Evolutionary conservation across 2,797 vertebrate genomes (phyloP).

Genomic region (Hephaestus fuliginosus): DNA sequence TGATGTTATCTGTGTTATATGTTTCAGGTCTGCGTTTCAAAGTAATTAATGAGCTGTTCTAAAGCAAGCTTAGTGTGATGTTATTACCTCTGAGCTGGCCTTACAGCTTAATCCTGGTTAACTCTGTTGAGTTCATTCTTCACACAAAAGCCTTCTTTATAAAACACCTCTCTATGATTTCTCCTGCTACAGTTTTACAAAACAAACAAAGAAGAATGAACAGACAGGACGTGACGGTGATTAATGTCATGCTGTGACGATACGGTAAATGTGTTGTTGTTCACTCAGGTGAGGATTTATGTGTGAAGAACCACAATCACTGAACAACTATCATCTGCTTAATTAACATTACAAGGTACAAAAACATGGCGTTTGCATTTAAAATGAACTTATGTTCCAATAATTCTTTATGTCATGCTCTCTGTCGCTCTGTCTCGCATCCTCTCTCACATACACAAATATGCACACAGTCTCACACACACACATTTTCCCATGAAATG

Average conservation of each 20-base stretch:
- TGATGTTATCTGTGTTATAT: background rate
- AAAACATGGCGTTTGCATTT: conserved; percentile 45
- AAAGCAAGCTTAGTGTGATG: background rate
- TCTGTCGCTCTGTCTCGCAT: background rate
- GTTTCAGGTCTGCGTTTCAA: conserved; percentile 1
- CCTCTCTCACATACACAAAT: background rate
- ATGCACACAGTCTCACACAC: conserved; percentile 1
- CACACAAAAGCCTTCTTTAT: background rate
- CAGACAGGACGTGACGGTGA: conserved; percentile 6
- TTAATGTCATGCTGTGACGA: conserved; percentile 13
- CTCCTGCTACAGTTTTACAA: background rate
- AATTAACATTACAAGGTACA: conserved; percentile 39
- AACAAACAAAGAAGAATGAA: conserved; percentile 12
- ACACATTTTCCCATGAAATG: conserved; percentile 58
- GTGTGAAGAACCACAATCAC: conserved; percentile 2
- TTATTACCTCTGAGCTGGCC: background rate
- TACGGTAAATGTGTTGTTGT: conserved; percentile 10
- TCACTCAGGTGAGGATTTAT: conserved; percentile 3
- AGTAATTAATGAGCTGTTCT: background rate
- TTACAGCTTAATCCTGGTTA: background rate
- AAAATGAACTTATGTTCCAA: conserved; percentile 35
- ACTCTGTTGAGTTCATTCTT: background rate
- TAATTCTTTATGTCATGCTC: conserved; percentile 4
- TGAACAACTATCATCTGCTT: conserved; percentile 24
- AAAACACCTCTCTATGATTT: conserved; percentile 22